Evolutionary conservation across 53 echinoderm and acorn worm genomes (phyloP).

Genomic region (Paelopatides confundens): DNA sequence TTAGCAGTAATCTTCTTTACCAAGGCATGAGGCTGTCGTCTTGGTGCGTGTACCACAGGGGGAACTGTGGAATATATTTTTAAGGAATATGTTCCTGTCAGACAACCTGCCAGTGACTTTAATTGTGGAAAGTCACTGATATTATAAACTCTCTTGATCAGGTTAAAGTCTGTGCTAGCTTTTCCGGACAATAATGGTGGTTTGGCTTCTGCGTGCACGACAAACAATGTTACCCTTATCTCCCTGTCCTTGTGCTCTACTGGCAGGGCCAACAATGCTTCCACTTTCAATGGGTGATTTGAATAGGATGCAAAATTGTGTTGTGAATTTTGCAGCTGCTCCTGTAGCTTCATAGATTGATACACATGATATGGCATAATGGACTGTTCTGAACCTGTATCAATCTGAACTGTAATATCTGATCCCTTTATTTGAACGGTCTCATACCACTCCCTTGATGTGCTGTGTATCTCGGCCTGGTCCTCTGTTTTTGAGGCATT

Average conservation of each 20-base stretch:
- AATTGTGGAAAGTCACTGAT: too few relatives aligned
- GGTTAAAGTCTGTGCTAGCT: conserved; percentile 45
- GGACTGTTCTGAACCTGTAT: too few relatives aligned
- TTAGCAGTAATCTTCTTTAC: conserved; percentile 33
- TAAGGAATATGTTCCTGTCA: conserved; percentile 62
- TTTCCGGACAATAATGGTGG: conserved; percentile 66
- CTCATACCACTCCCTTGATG: conserved; percentile 63
- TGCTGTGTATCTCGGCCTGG: too few relatives aligned
- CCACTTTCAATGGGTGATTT: too few relatives aligned
- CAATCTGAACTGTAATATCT: too few relatives aligned
- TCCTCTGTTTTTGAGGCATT: conserved; percentile 30
- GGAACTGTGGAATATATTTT: conserved; percentile 69
- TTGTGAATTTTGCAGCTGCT: conserved; percentile 2
- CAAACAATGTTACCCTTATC: conserved; percentile 56
- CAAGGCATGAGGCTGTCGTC: conserved; percentile 60
- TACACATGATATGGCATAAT: too few relatives aligned
- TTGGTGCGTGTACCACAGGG: conserved; percentile 73
- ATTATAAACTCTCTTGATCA: conserved; percentile 57
- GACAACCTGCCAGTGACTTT: conserved; percentile 54
- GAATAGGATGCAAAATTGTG: too few relatives aligned
- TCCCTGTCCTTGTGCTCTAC: conserved; percentile 59
- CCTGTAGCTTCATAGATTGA: too few relatives aligned
- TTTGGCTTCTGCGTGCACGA: conserved; percentile 48
- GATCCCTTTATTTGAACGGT: too few relatives aligned
- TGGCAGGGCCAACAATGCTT: too few relatives aligned